phyloP scores from a whole-genome alignment of 2,797 vertebrate genomes.

The Eulemur coronatus region DNA sequence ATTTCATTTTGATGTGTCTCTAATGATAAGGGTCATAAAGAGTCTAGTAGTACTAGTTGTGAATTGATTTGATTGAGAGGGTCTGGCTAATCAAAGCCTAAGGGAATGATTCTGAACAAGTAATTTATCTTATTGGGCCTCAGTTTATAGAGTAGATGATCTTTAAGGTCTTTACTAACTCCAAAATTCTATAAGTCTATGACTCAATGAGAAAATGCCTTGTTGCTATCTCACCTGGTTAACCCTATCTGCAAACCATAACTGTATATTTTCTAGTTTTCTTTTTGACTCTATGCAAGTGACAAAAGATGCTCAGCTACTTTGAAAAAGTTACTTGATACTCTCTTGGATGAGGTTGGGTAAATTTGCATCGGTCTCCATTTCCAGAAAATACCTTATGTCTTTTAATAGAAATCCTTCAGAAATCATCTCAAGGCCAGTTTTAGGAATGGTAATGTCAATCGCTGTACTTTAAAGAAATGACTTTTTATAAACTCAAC shows the following conservation, averaged over 20 bases:
- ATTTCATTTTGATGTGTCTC: neutral
- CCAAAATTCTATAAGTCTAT: neutral
- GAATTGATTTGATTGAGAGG: neutral
- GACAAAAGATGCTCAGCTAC: neutral
- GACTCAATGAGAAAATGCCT: neutral
- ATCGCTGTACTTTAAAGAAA: conserved; percentile 65
- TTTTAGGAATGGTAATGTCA: neutral
- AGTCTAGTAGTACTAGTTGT: neutral
- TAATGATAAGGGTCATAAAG: neutral
- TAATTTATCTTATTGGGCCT: neutral
- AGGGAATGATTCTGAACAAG: neutral
- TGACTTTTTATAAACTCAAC: conserved; percentile 27
- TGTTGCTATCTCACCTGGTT: neutral
- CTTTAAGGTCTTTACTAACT: conserved; percentile 4
- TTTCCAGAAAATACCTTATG: conserved; percentile 71
- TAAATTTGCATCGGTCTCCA: conserved; percentile 46
- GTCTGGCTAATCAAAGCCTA: neutral
- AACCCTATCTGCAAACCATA: neutral
- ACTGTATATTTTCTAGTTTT: conserved; percentile 50
- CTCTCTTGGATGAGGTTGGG: conserved; percentile 27
- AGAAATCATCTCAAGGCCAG: conserved; percentile 26
- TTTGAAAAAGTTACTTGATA: conserved; percentile 52
- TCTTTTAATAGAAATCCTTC: conserved; percentile 34
- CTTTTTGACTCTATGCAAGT: conserved; percentile 41
- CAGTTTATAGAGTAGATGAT: neutral